Evolutionary conservation across 2,113 vertebrate genomes (phyloP).

Genomic region (Damaliscus lunatus): DNA sequence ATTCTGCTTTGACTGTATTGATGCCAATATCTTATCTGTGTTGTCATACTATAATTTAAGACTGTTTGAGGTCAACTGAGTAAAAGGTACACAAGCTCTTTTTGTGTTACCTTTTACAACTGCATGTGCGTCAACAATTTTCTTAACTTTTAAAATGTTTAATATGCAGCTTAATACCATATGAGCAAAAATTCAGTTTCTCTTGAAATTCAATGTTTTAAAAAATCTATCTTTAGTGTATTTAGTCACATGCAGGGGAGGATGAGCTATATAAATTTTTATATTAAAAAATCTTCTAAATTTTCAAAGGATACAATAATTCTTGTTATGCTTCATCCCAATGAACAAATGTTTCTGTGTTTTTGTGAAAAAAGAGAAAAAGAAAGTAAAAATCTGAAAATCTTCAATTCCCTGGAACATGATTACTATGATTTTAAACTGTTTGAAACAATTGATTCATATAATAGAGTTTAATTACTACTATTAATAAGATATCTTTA

Average conservation of each 20-base stretch:
- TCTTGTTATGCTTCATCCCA: neutral
- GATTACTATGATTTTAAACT: constrained; percentile 17
- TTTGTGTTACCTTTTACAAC: neutral
- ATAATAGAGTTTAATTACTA: neutral
- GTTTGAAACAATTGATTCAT: constrained; percentile 7
- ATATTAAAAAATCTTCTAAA: neutral
- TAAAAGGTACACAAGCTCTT: neutral
- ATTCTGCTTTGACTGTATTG: neutral
- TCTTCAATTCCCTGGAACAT: neutral
- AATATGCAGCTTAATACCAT: neutral
- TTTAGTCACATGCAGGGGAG: neutral
- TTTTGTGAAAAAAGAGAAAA: neutral
- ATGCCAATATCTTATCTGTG: neutral
- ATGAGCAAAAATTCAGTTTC: neutral
- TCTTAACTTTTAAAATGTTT: neutral
- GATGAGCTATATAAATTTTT: neutral
- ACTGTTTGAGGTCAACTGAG: neutral
- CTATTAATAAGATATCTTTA: neutral
- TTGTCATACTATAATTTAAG: neutral
- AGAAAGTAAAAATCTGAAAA: neutral
- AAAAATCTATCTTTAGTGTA: neutral
- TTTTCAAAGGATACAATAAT: neutral
- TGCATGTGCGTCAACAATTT: neutral
- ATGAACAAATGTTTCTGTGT: neutral
- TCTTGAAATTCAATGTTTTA: neutral